Conservation (phyloP, 2,888 invertebrate species). For the Coenonympha arcania region DNA sequence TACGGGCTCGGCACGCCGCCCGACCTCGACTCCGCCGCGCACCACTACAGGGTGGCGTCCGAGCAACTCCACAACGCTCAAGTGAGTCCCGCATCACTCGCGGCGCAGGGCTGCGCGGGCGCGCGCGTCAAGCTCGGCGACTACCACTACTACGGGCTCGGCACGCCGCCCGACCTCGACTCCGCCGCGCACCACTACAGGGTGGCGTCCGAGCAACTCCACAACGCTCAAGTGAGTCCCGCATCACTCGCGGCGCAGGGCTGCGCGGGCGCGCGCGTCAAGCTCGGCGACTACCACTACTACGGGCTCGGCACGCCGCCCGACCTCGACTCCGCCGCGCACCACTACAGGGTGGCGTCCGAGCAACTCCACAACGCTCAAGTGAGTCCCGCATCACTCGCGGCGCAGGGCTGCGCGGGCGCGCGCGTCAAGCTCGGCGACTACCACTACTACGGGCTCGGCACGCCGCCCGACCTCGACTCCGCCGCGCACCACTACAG, state of each 20-base stretch:
- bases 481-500: constrained; percentile 93
- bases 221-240: constrained; percentile 87
- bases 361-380: constrained; percentile 97
- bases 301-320: constrained; percentile 93
- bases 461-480: constrained; percentile 91
- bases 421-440: constrained; percentile 97
- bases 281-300: constrained; percentile 98
- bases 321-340: constrained; percentile 93
- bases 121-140: constrained; percentile 97
- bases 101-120: constrained; percentile 91
- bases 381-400: too few species aligned
- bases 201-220: constrained; percentile 93
- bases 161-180: constrained; percentile 91
- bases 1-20: constrained; percentile 93
- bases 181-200: constrained; percentile 93
- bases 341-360: constrained; percentile 91
- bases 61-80: constrained; percentile 97
- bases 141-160: constrained; percentile 97
- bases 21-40: constrained; percentile 93
- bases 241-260: constrained; percentile 98
- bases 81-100: too few species aligned
- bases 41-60: constrained; percentile 91
- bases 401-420: constrained; percentile 91
- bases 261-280: constrained; percentile 90
- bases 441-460: constrained; percentile 97